phyloP scores from a whole-genome alignment of 2,888 invertebrate species.

The Platerodrilus igneus region DNA sequence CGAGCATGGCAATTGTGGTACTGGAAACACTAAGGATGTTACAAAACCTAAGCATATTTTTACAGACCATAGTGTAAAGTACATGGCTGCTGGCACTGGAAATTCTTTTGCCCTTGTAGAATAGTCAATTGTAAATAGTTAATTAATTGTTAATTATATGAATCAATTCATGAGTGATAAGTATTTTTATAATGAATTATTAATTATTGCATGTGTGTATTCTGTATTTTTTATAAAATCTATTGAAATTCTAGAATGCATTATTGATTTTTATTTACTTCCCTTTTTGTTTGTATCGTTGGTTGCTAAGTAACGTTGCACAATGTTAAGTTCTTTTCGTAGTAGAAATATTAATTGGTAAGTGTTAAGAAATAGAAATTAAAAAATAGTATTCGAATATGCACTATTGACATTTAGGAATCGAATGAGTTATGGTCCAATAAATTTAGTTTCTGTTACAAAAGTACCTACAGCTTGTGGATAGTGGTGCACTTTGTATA shows the following conservation, averaged over 20 bases:
- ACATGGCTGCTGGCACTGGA: conserved; percentile 51
- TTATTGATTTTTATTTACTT: conserved; percentile 1
- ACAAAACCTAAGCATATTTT: conserved; percentile 46
- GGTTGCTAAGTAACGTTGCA: conserved; percentile 15
- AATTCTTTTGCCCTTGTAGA: conserved; percentile 52
- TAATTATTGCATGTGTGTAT: conserved; percentile 38
- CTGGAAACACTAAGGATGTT: conserved; percentile 51
- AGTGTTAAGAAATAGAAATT: no score
- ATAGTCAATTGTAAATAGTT: conserved; percentile 32
- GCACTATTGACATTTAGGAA: no score
- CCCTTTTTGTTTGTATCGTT: conserved; percentile 20
- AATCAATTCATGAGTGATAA: conserved; percentile 33
- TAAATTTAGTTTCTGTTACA: no score
- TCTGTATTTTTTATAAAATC: conserved; percentile 49
- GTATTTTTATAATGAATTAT: conserved; percentile 43
- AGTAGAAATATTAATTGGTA: conserved; percentile 39
- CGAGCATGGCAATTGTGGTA: conserved; percentile 83
- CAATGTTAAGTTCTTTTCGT: conserved; percentile 40
- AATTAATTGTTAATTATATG: conserved; percentile 21
- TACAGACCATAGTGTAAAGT: conserved; percentile 18
- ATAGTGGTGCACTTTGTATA: no score
- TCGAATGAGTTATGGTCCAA: no score
- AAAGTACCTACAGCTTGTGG: no score
- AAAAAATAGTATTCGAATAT: no score
- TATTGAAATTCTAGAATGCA: neutral